Conservation (phyloP, 2,797 vertebrate genomes). For the Syndactyla subalaris region DNA sequence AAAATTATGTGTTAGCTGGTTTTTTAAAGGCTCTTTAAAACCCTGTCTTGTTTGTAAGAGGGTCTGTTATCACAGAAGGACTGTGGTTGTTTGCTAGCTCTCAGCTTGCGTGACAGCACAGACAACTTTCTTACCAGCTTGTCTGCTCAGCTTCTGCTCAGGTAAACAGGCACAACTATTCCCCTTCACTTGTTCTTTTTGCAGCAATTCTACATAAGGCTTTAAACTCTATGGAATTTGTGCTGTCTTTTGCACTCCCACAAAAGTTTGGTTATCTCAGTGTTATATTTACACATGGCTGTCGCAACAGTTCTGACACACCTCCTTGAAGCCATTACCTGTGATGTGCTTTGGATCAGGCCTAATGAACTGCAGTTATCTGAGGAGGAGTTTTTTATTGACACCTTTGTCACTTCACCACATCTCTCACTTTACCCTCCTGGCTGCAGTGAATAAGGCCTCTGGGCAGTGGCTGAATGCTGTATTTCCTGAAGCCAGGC, state of each 20-base stretch:
- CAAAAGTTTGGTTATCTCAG: neutral
- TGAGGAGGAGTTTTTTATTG: neutral
- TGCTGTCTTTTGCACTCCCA: neutral
- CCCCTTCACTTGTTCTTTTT: neutral
- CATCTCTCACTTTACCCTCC: neutral
- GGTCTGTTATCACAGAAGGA: neutral
- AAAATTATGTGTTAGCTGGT: neutral
- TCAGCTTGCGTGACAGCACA: neutral
- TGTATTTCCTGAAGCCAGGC: neutral
- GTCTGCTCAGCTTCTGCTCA: neutral
- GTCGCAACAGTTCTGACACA: neutral
- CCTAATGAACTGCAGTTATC: neutral
- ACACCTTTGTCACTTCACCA: neutral
- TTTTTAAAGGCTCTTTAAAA: neutral
- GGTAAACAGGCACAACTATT: neutral
- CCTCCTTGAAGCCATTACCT: neutral
- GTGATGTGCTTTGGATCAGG: neutral
- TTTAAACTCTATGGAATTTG: neutral
- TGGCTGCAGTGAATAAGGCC: neutral
- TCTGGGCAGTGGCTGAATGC: neutral
- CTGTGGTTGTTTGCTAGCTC: neutral
- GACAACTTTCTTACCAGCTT: neutral
- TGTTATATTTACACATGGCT: neutral
- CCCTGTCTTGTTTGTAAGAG: neutral
- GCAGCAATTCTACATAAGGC: neutral